Evolutionary conservation across 2,113 vertebrate species (phyloP), one percentile per base, ranked within the genome.

Genomic region (Syngnathus scovelli): DNA sequence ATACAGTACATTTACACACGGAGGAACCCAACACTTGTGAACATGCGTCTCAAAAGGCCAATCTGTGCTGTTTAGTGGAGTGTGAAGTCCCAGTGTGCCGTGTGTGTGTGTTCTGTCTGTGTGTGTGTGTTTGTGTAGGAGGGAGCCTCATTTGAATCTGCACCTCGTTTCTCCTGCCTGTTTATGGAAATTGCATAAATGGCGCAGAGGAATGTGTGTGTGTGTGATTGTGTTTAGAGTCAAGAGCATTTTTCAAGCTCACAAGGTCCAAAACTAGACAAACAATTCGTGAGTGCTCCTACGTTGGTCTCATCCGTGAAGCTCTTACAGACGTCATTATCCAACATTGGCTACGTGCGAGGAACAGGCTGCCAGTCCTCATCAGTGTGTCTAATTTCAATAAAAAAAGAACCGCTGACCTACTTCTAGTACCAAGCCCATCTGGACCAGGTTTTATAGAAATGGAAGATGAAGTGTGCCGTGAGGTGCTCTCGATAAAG

Each of bases 61-160:
- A 78, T 82, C 80, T 85, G 74, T 66, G 76, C 68, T 78, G 70
- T 43, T 74, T 79, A 84, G 49, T 81, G 76, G 76, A 82, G 80
- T 83, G 77, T 83, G 75, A 85, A 78, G 76, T 78, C 64, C 55
- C 83, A 81, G 81, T 75, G 79, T 85, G 79, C 66, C 77, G 12
- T 69, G n/a, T 56, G 54, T 66, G 51, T 39, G 51, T 60, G 66
- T n/a, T n/a, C 27, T 61, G 66, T 72, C 67, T 56, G 70, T 54
- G 41, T 67, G 70, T 59, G 80, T 66, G 81, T 68, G 49, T 66
- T 59, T 43, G 79, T 66, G 81, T 68, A 69, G 80, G 81, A 72
- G 76, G 71, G 10, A 78, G 66, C 33, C 69, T 79, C 83, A 85
- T 83, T 81, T 78, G 69, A 80, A 79, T 86, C 64, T 62, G 64